A percentile compares a stretch with the other conserved stretches of the same genome.
Conservation (phyloP, 2,797 vertebrate genomes). For the Myotis vivesi region DNA sequence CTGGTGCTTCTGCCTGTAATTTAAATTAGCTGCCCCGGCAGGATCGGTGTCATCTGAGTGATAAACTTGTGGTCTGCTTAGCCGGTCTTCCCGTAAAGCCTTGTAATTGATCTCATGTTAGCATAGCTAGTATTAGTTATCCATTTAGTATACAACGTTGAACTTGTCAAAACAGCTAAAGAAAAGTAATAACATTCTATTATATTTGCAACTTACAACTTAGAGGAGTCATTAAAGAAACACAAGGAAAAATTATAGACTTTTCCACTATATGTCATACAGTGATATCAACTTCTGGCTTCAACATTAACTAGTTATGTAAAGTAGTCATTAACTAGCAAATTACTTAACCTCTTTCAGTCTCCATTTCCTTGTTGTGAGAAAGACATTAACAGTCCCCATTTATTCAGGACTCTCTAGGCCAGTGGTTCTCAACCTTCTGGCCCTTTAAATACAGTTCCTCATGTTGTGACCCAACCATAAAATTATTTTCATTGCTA, state of each 20-base stretch:
- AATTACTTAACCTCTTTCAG: neutral
- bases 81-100: constrained; percentile 2
- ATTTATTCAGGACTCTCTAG: neutral
- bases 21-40: constrained; percentile 58
- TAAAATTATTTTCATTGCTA: too few relatives aligned
- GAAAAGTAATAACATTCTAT: constrained; percentile 6
- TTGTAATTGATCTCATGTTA: constrained; percentile 7
- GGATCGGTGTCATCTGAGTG: neutral
- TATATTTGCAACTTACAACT: constrained; percentile 12
- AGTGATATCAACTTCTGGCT: neutral
- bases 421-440: too few relatives aligned
- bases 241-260: neutral
- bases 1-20: constrained; percentile 43
- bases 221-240: neutral
- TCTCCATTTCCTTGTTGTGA: neutral
- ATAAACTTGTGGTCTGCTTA: constrained; percentile 43
- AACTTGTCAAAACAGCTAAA: constrained; percentile 23
- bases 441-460: too few relatives aligned
- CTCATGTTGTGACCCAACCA: too few relatives aligned
- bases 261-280: neutral
- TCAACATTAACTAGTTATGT: neutral
- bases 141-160: neutral
- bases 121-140: constrained; percentile 19
- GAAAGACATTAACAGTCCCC: neutral
- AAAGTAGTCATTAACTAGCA: neutral